Conservation (phyloP, 2,113 vertebrate species). For the Protobothrops mucrosquamatus region DNA sequence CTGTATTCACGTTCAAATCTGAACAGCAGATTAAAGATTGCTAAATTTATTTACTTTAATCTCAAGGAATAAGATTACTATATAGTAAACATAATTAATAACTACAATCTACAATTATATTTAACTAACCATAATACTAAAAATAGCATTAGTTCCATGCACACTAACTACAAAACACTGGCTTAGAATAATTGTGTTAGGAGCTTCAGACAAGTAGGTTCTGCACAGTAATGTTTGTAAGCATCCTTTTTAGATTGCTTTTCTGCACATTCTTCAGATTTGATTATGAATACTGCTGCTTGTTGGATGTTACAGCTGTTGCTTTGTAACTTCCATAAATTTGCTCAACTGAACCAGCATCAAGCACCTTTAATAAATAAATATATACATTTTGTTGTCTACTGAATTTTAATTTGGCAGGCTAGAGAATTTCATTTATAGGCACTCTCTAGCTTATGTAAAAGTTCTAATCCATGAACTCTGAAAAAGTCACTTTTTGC, state of each 20-base stretch:
- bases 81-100: background rate
- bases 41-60: background rate
- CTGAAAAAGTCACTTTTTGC: background rate
- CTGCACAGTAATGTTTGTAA: background rate
- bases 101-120: background rate
- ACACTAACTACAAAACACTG: background rate
- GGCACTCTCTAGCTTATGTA: background rate
- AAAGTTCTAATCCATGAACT: background rate
- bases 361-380: background rate
- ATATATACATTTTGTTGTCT: background rate
- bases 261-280: background rate
- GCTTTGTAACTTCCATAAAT: background rate
- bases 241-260: background rate
- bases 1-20: background rate
- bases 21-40: background rate
- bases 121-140: background rate
- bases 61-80: background rate
- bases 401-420: background rate
- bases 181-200: background rate
- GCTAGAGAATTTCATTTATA: background rate
- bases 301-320: background rate
- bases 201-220: background rate
- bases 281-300: background rate
- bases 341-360: background rate
- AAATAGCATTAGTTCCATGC: background rate